Evolutionary conservation across 37 sponge, comb jelly and placozoan species (phyloP).

Genomic region (Beroe ovata): DNA sequence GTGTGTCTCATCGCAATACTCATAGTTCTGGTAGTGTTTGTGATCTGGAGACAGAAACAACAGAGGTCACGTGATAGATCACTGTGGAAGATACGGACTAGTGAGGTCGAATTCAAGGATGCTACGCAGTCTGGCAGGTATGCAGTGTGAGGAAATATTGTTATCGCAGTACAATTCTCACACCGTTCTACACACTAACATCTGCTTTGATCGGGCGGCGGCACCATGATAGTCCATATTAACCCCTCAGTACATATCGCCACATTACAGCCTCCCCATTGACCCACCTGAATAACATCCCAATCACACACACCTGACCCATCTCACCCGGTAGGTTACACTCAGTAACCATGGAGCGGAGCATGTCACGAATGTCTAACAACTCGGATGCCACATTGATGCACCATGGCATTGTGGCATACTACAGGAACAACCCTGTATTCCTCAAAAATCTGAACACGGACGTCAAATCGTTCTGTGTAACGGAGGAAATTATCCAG

Average conservation of each 20-base stretch:
- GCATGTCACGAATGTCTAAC: conserved; percentile 49
- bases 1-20: conserved; percentile 7
- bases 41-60: conserved; percentile 17
- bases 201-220: no score
- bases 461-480: conserved; percentile 33
- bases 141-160: no score
- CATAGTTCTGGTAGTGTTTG: conserved; percentile 9
- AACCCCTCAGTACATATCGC: no score
- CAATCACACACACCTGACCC: no score
- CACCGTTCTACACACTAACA: no score
- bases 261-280: no score
- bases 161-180: no score
- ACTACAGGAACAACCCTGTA: conserved; percentile 41
- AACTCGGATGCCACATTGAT: conserved; percentile 20
- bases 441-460: conserved; percentile 42
- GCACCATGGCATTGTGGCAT: conserved; percentile 64
- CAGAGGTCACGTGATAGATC: conserved; percentile 41
- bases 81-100: conserved; percentile 21
- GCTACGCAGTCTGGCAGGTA: conserved; percentile 61
- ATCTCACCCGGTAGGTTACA: neutral
- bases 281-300: no score
- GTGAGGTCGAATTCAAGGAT: conserved; percentile 55
- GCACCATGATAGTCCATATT: no score
- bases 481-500: conserved; percentile 51
- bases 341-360: conserved; percentile 23